Base-by-base conservation (phyloP, 2,113 vertebrate species). In the Chaenogobius annularis region DNA sequence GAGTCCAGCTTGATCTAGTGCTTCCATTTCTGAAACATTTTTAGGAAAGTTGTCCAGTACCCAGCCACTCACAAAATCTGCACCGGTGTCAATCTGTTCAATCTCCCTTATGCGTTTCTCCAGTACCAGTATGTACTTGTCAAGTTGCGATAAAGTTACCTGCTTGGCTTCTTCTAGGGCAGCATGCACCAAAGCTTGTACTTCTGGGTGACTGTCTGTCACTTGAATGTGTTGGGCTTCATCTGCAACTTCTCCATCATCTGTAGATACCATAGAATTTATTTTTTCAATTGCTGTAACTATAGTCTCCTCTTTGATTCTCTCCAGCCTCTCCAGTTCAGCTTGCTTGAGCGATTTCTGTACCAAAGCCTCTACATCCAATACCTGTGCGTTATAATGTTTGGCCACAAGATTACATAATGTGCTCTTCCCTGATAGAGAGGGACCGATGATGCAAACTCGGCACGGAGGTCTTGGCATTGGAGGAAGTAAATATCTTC, bases 1-100 rank as follows among this genome's bases (percentile, higher is more conserved):
- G 77, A 95, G 70, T 81, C 78, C 92, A 77, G 85, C 91, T 20
- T 94, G 84, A 58, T 79, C 40, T 68, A 98, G 88, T 54, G 68
- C 73, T 43, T 78, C 68, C 93, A 96, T 90, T 35, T 96, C 91
- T 0, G 92, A 92, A 75, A n/a, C 17, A 44, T 79, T 86, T 19
- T 83, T 73, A 66, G 97, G 96, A 69, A 93, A 95, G 88, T 97
- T 96, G 85, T 98, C 96, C 55, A 98, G 80, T 59, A 98, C 91
- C 97, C 97, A 99, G 26, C 96, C 96, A 70, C 93, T 93, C 72
- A 79, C 88, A 69, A 80, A 69, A 19, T 92, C 79, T 55, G 86
- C 89, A 74, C 88, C 92, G 68, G 83, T 55, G 84, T 94, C 79
- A 12, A 74, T 61, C n/a, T 69, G 69, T 72, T 85, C 93, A 90